Conservation (phyloP, 2,113 vertebrate species). For the Macquaria ambigua region DNA sequence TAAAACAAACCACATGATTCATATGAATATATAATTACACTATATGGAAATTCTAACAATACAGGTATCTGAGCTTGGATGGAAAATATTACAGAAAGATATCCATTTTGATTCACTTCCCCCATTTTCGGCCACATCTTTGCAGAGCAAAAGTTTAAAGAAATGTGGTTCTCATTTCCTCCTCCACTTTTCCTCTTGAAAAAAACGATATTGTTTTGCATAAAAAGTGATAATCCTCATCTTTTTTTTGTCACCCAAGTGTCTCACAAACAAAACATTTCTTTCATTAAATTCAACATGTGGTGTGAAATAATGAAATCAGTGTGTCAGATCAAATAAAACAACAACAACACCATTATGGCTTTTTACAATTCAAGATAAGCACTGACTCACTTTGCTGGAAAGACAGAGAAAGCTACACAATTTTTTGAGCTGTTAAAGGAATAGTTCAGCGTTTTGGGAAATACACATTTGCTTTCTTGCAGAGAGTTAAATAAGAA, state of each 20-base stretch:
- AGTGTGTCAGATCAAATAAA: constrained; percentile 31
- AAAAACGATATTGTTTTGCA: not conserved
- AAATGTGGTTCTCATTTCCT: constrained; percentile 45
- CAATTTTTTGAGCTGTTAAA: not conserved
- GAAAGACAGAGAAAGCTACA: not conserved
- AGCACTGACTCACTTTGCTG: constrained; percentile 4
- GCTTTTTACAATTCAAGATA: constrained; percentile 1
- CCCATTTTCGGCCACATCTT: constrained; percentile 13
- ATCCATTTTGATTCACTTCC: constrained; percentile 11
- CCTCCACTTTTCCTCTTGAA: not conserved
- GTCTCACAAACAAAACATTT: not conserved
- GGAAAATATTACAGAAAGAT: constrained; percentile 31
- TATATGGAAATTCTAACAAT: constrained; percentile 36
- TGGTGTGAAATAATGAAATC: not conserved
- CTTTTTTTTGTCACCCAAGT: not conserved
- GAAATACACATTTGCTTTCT: not conserved
- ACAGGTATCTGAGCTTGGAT: constrained; percentile 24
- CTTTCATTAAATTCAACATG: not conserved
- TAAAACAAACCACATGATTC: constrained; percentile 49
- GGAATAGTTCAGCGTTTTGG: not conserved
- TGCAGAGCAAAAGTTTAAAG: not conserved
- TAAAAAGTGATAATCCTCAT: not conserved
- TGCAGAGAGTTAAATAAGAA: not conserved
- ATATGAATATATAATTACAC: constrained; percentile 20
- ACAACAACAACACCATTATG: constrained; percentile 33